Base-by-base conservation (phyloP, 2,888 invertebrate species). In the Drosophila paranaensis region DNA sequence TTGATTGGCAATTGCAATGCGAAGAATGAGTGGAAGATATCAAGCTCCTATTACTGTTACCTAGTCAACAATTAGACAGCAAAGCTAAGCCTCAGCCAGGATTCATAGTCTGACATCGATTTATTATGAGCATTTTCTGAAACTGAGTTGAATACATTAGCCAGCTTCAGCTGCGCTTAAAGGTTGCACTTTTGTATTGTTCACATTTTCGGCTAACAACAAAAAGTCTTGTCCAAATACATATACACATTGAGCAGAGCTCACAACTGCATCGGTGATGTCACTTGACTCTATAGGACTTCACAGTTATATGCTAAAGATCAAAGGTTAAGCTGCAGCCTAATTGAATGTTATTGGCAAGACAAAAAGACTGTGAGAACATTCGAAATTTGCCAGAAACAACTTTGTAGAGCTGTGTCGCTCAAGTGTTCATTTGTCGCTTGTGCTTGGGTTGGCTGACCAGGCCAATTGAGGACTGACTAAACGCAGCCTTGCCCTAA, bases 401-500 rank as follows among this genome's bases (percentile, higher is more conserved):
- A 5, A 8, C 13, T 25, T 13, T 13, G 25, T 13, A 2, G 25
- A 2, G 27, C 25, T 8, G 25, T 45, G 6, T 27, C 14, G 27
- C 8, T 11, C 2, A 10, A 6, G 6, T 6, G n/a, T 30, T 16
- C 3, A 6, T 1, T 50, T 33, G 6, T 10, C n/a, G 6, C 30
- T n/a, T 30, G 6, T n/a, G 6, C 14, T 40, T 48, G 51, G 57
- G 14, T 78, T 78, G 78, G 72, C 16, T 78, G 78, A 69, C 69
- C 65, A 67, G 53, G 9, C 50, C 57, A 51, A 16, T 58, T 39
- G 25, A 53, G 53, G n/a, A 48, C 48, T 11, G 16, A 40, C 30
- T 46, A 57, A 50, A 33, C 20, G 50, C 2, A 11, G 14, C 14
- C 51, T 20, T 9, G 33, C 6, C 20, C 50, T 16, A 10, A 33